A percentile compares a stretch with the other conserved stretches of the same genome.
Conservation (phyloP, 2,888 invertebrate genomes). For the Drosophila atroscutellata region DNA sequence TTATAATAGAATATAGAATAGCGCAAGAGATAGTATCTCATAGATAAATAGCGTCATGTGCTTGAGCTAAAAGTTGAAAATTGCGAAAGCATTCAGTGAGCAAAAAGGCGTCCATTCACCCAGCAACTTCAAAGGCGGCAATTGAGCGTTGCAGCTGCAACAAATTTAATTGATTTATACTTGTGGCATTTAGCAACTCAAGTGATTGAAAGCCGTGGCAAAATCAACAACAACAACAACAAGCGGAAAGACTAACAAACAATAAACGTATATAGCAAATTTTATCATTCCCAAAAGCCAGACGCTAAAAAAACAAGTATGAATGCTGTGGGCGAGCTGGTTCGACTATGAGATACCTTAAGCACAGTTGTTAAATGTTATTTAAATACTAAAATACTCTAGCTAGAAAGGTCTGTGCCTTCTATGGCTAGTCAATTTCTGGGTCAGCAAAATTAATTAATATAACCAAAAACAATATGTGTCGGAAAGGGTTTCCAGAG, state of each 20-base stretch:
- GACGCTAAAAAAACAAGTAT: background rate
- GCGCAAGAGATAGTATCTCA: slow-evolving; percentile 13
- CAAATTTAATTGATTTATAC: slow-evolving; percentile 72
- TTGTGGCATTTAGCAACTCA: slow-evolving; percentile 51
- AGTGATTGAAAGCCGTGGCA: slow-evolving; percentile 57
- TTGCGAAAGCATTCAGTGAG: slow-evolving; percentile 51
- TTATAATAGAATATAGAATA: background rate
- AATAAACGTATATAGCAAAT: slow-evolving; percentile 14
- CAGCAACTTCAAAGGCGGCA: slow-evolving; percentile 68
- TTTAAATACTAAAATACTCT: background rate
- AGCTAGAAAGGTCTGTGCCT: background rate
- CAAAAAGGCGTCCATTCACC: slow-evolving; percentile 24
- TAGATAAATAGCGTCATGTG: slow-evolving; percentile 35
- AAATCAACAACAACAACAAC: slow-evolving; percentile 8
- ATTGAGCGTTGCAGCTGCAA: slow-evolving; percentile 69
- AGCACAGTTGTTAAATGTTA: background rate
- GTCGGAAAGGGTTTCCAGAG: too few species aligned
- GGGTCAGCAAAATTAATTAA: background rate
- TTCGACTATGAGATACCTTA: background rate
- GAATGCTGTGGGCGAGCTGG: background rate
- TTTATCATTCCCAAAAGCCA: slow-evolving; percentile 24
- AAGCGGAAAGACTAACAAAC: slow-evolving; percentile 43
- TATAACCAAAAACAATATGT: background rate
- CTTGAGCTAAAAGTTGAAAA: slow-evolving; percentile 23
- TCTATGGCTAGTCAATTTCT: background rate